Evolutionary conservation across 1,140 invertebrate genomes (phyloP).

Genomic region (Ridgeia piscesae): DNA sequence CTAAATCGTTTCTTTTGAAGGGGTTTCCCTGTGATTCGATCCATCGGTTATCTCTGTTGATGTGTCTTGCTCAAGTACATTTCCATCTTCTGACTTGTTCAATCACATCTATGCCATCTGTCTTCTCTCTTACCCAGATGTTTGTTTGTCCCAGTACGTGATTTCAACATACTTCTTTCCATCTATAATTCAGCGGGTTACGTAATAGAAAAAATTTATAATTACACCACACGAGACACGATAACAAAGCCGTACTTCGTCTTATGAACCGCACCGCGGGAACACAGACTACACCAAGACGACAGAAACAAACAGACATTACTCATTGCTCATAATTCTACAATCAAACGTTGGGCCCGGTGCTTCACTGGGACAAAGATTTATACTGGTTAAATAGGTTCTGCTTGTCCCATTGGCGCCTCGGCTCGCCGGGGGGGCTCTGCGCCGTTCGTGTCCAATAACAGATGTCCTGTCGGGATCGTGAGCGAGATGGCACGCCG

Average conservation of each 20-base stretch:
- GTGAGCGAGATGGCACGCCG: not conserved
- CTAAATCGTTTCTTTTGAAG: too few species aligned
- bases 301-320: not conserved
- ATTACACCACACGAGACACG: not conserved
- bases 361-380: not conserved
- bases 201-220: too few species aligned
- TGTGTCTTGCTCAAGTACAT: too few species aligned
- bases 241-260: not conserved
- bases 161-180: too few species aligned
- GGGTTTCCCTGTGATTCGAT: too few species aligned
- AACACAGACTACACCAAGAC: not conserved
- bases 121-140: too few species aligned
- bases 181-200: too few species aligned
- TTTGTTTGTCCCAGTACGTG: too few species aligned
- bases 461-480: not conserved
- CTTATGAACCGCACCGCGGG: not conserved
- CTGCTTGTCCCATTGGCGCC: not conserved
- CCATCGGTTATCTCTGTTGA: too few species aligned
- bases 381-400: not conserved
- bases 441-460: not conserved
- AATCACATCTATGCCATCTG: too few species aligned
- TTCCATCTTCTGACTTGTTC: too few species aligned
- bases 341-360: not conserved
- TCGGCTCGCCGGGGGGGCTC: not conserved
- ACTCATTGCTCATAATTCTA: not conserved